These are phyloP conservation scores for Nicator chloris DNA, from an alignment of 2,113 vertebrate species.

Conservation along the genomic window DNA sequence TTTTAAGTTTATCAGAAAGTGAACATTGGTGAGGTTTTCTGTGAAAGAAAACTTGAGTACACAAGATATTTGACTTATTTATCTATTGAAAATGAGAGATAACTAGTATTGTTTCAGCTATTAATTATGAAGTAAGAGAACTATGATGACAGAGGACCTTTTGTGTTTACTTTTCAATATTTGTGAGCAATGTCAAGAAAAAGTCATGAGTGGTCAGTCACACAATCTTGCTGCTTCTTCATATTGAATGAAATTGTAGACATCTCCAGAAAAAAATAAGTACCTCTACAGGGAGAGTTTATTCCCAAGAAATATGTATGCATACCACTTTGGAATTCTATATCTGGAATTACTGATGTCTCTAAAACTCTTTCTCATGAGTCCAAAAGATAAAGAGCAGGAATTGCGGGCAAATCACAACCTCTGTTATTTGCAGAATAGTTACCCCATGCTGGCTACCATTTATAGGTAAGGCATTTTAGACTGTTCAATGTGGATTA, in stretches of 20 bases:
- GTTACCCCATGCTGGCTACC: background rate
- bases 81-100: background rate
- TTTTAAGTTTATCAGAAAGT: background rate
- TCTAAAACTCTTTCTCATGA: background rate
- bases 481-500: background rate
- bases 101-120: background rate
- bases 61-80: background rate
- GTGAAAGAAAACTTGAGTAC: background rate
- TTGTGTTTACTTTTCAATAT: background rate
- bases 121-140: background rate
- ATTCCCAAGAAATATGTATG: background rate
- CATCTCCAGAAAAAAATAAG: background rate
- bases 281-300: background rate
- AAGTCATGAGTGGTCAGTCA: background rate
- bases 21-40: background rate
- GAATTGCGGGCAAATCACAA: background rate
- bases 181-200: background rate
- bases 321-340: background rate
- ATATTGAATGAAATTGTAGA: background rate
- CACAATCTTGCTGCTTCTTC: background rate
- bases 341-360: background rate
- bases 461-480: background rate
- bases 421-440: background rate
- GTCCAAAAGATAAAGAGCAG: background rate
- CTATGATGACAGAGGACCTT: background rate